A percentile compares a stretch with the other conserved stretches of the same genome.
phyloP scores from a whole-genome alignment of 1,140 invertebrate genomes.

The Pollicipes pollicipes region DNA sequence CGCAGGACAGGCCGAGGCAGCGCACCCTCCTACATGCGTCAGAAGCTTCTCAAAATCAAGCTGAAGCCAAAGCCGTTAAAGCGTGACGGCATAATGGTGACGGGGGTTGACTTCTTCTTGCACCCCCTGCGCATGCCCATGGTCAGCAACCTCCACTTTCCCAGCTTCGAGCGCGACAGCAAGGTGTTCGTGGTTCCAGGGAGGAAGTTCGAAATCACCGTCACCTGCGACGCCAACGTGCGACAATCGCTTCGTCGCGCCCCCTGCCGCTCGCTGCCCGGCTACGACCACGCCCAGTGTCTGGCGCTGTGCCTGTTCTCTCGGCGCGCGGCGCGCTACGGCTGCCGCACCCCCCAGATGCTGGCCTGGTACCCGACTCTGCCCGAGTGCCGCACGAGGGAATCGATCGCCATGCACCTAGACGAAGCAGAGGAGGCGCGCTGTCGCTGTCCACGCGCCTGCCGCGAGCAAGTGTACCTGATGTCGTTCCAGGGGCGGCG shows the following conservation, averaged over 20 bases:
- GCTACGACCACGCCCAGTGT: background rate
- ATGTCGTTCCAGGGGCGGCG: too few species aligned
- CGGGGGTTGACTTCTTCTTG: background rate
- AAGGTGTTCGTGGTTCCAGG: background rate
- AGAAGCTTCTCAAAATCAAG: background rate
- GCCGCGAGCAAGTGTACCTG: background rate
- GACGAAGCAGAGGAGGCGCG: background rate
- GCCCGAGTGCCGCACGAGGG: background rate
- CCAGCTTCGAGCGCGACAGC: background rate
- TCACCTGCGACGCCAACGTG: background rate
- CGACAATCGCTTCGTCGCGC: background rate
- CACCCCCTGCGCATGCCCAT: background rate
- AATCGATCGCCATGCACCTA: background rate
- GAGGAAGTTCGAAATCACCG: background rate
- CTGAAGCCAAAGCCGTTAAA: too few species aligned
- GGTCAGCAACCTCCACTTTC: background rate
- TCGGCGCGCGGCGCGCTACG: background rate
- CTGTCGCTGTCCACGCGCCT: background rate
- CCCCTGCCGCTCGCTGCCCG: background rate
- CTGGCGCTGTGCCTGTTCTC: background rate
- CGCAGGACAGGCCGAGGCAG: background rate
- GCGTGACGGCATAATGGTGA: background rate
- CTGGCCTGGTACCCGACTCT: background rate
- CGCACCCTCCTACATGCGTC: background rate
- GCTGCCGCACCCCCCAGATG: background rate